These are phyloP conservation scores for Jaculus jaculus DNA, from an alignment of 2,113 vertebrate species.

Conservation along the genomic window DNA sequence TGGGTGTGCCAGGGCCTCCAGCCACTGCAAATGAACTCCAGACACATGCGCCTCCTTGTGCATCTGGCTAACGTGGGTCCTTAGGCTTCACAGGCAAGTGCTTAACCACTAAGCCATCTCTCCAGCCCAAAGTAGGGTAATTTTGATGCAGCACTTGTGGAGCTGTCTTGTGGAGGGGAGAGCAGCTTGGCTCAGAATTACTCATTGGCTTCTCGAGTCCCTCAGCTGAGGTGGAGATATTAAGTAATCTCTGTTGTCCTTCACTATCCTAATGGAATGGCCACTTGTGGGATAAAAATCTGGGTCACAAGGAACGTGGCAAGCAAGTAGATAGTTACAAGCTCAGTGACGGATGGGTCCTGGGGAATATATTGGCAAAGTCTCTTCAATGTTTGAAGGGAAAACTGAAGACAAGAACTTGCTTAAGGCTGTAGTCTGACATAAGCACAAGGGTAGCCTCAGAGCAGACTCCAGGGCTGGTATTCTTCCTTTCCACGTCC, in stretches of 20 bases:
- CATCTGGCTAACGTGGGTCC: too few species aligned
- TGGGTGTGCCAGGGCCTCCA: too few species aligned
- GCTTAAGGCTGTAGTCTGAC: neutral
- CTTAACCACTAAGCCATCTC: too few species aligned
- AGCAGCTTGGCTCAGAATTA: neutral
- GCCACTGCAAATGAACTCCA: too few species aligned
- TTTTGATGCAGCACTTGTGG: neutral
- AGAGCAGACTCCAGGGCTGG: accelerated
- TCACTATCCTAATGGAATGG: neutral
- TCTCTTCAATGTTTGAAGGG: neutral
- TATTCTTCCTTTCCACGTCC: neutral
- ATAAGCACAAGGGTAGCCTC: neutral
- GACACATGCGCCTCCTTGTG: too few species aligned
- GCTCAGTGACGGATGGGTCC: neutral
- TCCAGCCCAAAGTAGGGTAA: too few species aligned
- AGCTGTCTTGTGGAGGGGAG: neutral
- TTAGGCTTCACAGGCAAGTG: too few species aligned
- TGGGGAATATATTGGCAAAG: neutral
- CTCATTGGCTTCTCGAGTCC: neutral
- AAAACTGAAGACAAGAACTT: neutral
- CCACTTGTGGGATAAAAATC: neutral
- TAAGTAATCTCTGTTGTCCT: too few species aligned
- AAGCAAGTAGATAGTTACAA: neutral
- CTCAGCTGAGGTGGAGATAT: neutral
- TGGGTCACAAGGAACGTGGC: neutral